Evolutionary conservation across 2,113 vertebrate species (phyloP).

Genomic region (Nesospiza acunhae): DNA sequence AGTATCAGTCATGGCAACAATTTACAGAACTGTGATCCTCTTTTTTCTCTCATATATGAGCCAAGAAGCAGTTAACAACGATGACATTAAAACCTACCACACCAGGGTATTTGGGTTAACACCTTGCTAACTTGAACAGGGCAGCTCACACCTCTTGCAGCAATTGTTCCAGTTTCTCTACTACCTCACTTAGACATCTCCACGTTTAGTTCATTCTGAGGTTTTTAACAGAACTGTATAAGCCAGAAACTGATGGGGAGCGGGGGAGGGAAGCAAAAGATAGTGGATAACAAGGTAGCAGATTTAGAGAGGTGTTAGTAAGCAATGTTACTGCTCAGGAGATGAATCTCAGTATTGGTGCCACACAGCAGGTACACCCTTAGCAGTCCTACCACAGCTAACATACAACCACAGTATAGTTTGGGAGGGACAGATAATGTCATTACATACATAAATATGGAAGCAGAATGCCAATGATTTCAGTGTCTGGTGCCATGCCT

Average conservation of each 20-base stretch:
- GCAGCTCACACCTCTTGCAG: slow-evolving; percentile 25
- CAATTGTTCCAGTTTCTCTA: neutral
- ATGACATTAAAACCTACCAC: neutral
- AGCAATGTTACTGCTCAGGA: neutral
- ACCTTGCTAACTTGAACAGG: neutral
- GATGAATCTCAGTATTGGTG: neutral
- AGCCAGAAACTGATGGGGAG: neutral
- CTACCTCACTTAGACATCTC: neutral
- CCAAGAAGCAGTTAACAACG: neutral
- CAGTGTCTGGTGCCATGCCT: neutral
- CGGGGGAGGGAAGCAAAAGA: neutral
- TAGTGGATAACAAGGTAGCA: neutral
- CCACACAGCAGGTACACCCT: neutral
- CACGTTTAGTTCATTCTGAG: neutral
- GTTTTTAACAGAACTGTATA: neutral
- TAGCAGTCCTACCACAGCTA: neutral
- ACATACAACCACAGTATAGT: neutral
- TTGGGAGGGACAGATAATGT: neutral
- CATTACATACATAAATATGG: neutral
- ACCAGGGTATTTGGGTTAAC: neutral
- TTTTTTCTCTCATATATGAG: neutral
- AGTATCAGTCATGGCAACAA: neutral
- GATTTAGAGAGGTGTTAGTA: neutral
- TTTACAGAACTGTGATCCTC: neutral
- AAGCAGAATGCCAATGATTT: neutral